These are phyloP conservation scores for Egretta garzetta DNA, from an alignment of 2,113 vertebrate species.

Conservation along the genomic window DNA sequence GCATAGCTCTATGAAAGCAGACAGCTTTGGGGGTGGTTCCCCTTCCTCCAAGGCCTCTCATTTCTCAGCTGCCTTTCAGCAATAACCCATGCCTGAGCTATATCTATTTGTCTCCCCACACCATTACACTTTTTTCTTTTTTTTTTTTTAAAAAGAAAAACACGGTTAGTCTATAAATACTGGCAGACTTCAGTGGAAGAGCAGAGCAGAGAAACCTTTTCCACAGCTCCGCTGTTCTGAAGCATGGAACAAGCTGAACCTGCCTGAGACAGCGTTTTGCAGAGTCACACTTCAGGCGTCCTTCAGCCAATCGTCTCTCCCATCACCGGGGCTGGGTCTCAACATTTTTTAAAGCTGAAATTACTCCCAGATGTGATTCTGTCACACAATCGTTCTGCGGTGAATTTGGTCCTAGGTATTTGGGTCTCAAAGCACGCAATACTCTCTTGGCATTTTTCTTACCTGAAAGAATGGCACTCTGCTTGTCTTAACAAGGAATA, in stretches of 20 bases:
- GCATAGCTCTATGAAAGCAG: background rate
- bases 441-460: background rate
- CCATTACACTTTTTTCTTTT: background rate
- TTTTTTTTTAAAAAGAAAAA: background rate
- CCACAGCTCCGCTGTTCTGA: background rate
- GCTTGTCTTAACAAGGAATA: background rate
- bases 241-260: background rate
- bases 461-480: background rate
- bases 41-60: background rate
- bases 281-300: conserved; percentile 13
- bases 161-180: background rate
- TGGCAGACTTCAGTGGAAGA: background rate
- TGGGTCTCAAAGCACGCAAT: background rate
- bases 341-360: background rate
- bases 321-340: background rate
- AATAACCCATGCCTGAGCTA: background rate
- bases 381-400: background rate
- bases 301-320: background rate
- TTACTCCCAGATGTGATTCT: background rate
- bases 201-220: background rate
- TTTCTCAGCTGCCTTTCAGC: conserved; percentile 6
- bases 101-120: background rate
- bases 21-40: background rate
- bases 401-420: background rate
- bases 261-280: conserved; percentile 24